These are phyloP conservation scores for Nothoprocta perdicaria DNA, from an alignment of 2,113 vertebrate species.

Conservation along the genomic window DNA sequence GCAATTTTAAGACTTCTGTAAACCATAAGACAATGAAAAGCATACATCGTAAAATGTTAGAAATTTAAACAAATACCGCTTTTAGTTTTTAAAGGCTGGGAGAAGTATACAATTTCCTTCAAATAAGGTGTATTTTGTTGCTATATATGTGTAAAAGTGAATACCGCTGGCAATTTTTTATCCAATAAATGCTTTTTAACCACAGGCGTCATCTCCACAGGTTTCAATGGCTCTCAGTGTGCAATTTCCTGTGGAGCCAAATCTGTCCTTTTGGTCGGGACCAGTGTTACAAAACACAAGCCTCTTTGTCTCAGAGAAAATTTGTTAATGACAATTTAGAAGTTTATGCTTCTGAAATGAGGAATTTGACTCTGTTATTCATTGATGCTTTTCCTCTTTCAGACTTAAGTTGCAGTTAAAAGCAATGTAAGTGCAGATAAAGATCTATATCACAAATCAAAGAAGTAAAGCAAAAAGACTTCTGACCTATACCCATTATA, in stretches of 20 bases:
- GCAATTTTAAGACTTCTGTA: neutral
- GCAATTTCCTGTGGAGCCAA: neutral
- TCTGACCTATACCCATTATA: neutral
- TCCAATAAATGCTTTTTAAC: constrained; percentile 5
- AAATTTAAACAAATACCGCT: neutral
- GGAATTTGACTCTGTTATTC: neutral
- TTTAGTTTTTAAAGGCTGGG: neutral
- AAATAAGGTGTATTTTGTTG: neutral
- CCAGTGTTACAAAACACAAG: neutral
- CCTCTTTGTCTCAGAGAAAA: neutral
- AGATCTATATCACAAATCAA: neutral
- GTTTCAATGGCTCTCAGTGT: neutral
- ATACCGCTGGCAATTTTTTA: neutral
- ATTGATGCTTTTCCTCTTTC: neutral
- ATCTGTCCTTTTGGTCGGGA: neutral
- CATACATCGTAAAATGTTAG: neutral
- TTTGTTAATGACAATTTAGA: neutral
- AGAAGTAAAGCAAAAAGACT: neutral
- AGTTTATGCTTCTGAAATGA: neutral
- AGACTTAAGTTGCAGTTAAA: neutral
- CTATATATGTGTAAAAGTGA: neutral
- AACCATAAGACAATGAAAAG: neutral
- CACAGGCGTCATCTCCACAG: neutral
- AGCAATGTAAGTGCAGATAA: neutral
- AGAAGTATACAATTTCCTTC: neutral